Evolutionary conservation across 1,140 invertebrate genomes (phyloP).

Genomic region (Phortica variegata): DNA sequence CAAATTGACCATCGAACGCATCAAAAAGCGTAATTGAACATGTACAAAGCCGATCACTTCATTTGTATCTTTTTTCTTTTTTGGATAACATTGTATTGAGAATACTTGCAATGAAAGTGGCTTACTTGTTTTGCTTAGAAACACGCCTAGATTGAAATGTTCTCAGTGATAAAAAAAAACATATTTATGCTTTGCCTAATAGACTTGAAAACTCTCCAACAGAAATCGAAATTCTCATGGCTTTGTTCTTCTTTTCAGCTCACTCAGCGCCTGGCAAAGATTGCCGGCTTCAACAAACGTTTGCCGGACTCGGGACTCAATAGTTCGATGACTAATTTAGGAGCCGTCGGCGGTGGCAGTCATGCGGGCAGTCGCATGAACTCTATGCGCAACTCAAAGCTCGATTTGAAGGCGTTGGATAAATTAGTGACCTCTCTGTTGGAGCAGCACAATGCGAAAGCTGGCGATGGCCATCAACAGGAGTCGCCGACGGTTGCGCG

Average conservation of each 20-base stretch:
- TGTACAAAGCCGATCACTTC: no score
- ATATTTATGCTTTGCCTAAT: no score
- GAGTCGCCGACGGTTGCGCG: constrained; percentile 22
- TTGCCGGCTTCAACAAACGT: constrained; percentile 43
- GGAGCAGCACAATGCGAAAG: constrained; percentile 36
- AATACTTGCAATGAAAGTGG: no score
- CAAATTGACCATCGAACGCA: no score
- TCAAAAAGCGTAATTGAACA: no score
- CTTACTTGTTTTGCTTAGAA: no score
- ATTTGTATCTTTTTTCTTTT: no score
- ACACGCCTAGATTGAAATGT: no score
- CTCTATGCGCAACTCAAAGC: constrained; percentile 43
- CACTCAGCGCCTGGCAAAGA: constrained; percentile 45
- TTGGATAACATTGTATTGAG: no score
- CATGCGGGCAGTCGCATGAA: constrained; percentile 44
- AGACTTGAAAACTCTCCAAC: no score
- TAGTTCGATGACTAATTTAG: constrained; percentile 8
- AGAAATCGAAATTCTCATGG: not conserved
- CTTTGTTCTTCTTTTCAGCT: constrained; percentile 22
- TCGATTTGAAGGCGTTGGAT: constrained; percentile 45
- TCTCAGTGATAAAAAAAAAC: no score
- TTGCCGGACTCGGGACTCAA: constrained; percentile 20
- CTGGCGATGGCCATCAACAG: constrained; percentile 3
- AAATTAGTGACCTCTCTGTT: constrained; percentile 47
- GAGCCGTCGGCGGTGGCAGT: constrained; percentile 10